Evolutionary conservation across 1,140 invertebrate species (phyloP).

Genomic region (Pristionchus pacificus): DNA sequence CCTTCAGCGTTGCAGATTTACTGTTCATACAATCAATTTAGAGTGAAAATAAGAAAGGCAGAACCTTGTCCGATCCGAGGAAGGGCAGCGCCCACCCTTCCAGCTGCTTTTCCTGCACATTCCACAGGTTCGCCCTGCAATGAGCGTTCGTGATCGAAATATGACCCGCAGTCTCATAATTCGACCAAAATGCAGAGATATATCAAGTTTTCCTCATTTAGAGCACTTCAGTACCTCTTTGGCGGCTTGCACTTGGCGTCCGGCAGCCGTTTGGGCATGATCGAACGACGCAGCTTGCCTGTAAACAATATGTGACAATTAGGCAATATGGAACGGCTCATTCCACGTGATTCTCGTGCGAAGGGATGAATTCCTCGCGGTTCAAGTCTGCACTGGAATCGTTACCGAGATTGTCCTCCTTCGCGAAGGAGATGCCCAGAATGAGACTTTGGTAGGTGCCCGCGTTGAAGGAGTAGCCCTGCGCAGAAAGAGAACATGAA

Average conservation of each 20-base stretch:
- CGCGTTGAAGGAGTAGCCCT: constrained; percentile 56
- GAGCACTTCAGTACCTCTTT: constrained; percentile 30
- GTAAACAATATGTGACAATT: too few species aligned
- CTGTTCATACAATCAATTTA: too few species aligned
- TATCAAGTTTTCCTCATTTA: constrained; percentile 33
- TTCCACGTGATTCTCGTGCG: too few species aligned
- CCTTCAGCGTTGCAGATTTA: too few species aligned
- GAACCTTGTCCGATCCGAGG: constrained; percentile 69
- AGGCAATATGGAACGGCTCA: too few species aligned
- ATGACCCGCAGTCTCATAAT: too few species aligned
- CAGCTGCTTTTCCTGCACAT: constrained; percentile 61
- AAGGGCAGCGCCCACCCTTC: constrained; percentile 73
- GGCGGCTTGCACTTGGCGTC: constrained; percentile 44
- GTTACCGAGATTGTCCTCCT: constrained; percentile 44
- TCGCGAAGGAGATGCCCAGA: constrained; percentile 44
- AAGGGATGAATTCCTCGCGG: too few species aligned
- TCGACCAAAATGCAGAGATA: too few species aligned
- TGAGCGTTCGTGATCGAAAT: too few species aligned
- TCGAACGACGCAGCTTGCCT: constrained; percentile 47
- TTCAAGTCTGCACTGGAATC: too few species aligned
- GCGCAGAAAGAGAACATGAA: too few species aligned
- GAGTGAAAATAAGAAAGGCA: too few species aligned
- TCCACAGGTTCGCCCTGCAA: constrained; percentile 67
- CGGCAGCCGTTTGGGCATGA: constrained; percentile 54
- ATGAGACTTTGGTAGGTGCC: constrained; percentile 57